Conservation (phyloP, 2,888 invertebrate genomes). For the Thymelicus sylvestris region DNA sequence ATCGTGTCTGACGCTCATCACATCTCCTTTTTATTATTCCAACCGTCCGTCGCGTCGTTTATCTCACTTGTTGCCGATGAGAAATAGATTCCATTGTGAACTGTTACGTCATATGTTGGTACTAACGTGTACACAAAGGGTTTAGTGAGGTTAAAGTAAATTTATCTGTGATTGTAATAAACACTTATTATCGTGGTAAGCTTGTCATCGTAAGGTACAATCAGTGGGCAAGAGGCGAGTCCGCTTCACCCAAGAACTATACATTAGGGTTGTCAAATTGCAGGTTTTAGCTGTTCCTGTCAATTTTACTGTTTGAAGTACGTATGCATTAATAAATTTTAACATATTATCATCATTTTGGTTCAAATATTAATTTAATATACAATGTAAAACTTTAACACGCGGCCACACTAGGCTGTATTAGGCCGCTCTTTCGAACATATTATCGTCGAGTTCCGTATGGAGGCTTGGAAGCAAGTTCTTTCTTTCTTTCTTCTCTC, state of each 20-base stretch:
- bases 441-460: no score
- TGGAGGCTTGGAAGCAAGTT: no score
- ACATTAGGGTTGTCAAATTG: slow-evolving; percentile 25
- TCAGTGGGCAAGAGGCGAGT: slow-evolving; percentile 70
- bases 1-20: slow-evolving; percentile 66
- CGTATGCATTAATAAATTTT: no score
- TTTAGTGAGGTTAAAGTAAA: slow-evolving; percentile 21
- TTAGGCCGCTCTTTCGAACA: no score
- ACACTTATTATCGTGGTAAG: slow-evolving; percentile 77
- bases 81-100: slow-evolving; percentile 17
- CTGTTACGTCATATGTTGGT: slow-evolving; percentile 13
- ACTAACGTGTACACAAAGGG: background rate
- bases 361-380: no score
- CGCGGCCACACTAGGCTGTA: no score
- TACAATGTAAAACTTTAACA: no score
- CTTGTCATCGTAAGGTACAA: slow-evolving; percentile 82
- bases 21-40: slow-evolving; percentile 57
- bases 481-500: no score
- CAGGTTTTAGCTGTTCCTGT: background rate
- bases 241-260: slow-evolving; percentile 40
- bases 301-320: no score
- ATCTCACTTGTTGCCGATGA: slow-evolving; percentile 5
- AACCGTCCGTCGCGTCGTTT: slow-evolving; percentile 13
- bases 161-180: slow-evolving; percentile 68
- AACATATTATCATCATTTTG: no score